Evolutionary conservation across 2,797 vertebrate genomes (phyloP).

Genomic region (Microcaecilia unicolor): DNA sequence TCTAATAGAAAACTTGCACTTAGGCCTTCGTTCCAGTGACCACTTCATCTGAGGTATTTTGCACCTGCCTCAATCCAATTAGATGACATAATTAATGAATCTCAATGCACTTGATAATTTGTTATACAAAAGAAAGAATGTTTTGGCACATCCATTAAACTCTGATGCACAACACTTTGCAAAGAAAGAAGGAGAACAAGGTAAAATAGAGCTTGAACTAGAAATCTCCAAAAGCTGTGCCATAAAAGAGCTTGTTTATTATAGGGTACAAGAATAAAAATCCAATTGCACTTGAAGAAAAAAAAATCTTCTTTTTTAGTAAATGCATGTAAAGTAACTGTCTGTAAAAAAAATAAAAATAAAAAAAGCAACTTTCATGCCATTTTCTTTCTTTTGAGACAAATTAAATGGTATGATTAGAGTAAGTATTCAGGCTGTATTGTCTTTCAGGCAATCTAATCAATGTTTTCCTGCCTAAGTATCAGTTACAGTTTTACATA

Average conservation of each 20-base stretch:
- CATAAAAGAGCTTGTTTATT: neutral
- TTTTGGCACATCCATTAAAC: slow-evolving; percentile 74
- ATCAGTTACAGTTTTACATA: slow-evolving; percentile 60
- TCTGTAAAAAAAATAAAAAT: slow-evolving; percentile 10
- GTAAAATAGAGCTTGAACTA: slow-evolving; percentile 2
- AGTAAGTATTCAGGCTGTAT: slow-evolving; percentile 51
- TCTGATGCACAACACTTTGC: slow-evolving; percentile 60
- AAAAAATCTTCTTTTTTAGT: neutral
- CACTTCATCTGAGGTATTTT: slow-evolving; percentile 88
- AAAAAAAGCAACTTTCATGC: no score
- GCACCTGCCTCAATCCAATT: slow-evolving; percentile 96
- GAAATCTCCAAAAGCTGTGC: slow-evolving; percentile 15
- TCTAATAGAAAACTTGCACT: slow-evolving; percentile 93
- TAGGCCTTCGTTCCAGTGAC: slow-evolving; percentile 81
- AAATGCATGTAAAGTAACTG: slow-evolving; percentile 8
- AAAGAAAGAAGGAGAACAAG: slow-evolving; percentile 4
- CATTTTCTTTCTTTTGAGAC: slow-evolving; percentile 48
- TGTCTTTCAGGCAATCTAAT: slow-evolving; percentile 52
- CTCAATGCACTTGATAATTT: slow-evolving; percentile 77
- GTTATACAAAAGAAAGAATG: slow-evolving; percentile 68
- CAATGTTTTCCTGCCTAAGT: slow-evolving; percentile 46
- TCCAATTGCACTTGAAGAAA: slow-evolving; percentile 9
- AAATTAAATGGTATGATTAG: slow-evolving; percentile 57
- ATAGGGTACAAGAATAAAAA: slow-evolving; percentile 6
- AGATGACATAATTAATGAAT: slow-evolving; percentile 96